Conservation (phyloP, 2,888 invertebrate species). For the Eudasyphora cyanicolor region DNA sequence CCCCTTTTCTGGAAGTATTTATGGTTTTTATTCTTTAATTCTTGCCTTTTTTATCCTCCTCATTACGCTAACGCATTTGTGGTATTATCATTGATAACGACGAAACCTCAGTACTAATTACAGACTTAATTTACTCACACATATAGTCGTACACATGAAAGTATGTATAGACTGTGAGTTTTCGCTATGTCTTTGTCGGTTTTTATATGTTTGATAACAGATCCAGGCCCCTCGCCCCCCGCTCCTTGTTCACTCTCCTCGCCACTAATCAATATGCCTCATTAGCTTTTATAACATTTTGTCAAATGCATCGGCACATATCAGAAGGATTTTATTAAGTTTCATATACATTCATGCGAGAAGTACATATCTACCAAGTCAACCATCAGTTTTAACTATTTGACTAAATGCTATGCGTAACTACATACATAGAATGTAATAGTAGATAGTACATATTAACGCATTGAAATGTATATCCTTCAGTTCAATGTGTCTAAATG, state of each 20-base stretch:
- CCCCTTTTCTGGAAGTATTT: too few species aligned
- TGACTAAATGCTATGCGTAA: slow-evolving; percentile 13
- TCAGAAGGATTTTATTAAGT: not conserved
- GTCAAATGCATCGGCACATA: slow-evolving; percentile 21
- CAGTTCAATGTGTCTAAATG: not conserved
- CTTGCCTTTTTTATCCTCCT: not conserved
- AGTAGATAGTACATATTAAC: not conserved
- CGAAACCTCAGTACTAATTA: not conserved
- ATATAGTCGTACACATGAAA: not conserved
- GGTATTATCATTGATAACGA: not conserved
- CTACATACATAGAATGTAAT: not conserved
- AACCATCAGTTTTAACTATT: slow-evolving; percentile 25
- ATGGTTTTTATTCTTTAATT: not conserved
- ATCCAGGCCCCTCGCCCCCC: too few species aligned
- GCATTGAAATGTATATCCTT: not conserved
- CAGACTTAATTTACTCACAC: not conserved
- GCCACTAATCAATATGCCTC: slow-evolving; percentile 35
- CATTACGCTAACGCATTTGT: not conserved
- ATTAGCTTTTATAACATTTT: slow-evolving; percentile 51
- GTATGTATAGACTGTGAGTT: not conserved
- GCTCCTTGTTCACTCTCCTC: too few species aligned
- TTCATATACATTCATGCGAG: not conserved
- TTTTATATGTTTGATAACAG: not conserved
- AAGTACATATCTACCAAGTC: not conserved
- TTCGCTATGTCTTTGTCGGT: not conserved